These are phyloP conservation scores for Listrodromus nycthemerus DNA, from an alignment of 2,888 invertebrate species.

Conservation along the genomic window DNA sequence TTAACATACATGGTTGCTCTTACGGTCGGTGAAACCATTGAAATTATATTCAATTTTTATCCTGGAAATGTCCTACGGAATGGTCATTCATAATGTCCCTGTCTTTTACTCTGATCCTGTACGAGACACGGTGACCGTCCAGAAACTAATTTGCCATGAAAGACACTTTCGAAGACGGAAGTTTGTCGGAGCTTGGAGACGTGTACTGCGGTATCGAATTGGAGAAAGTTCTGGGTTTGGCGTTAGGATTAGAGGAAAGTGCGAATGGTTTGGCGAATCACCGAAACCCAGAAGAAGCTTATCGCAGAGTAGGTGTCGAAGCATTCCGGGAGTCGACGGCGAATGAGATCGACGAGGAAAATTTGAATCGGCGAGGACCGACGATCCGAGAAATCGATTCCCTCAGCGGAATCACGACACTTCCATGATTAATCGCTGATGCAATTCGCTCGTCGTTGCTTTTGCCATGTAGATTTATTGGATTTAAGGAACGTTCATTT, in stretches of 20 bases:
- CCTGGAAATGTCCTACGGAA: background rate
- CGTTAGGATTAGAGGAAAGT: background rate
- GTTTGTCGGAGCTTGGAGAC: background rate
- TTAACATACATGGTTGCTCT: background rate
- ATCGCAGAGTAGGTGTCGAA: background rate
- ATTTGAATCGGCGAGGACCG: background rate
- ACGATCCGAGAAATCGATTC: slow-evolving; percentile 18
- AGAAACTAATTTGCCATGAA: background rate
- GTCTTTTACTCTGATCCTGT: no score
- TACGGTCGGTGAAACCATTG: background rate
- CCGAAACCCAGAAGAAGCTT: background rate
- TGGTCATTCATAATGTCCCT: background rate
- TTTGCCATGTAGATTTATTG: background rate
- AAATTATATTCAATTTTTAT: background rate
- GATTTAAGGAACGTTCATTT: background rate
- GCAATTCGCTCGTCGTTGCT: background rate
- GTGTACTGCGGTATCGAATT: background rate
- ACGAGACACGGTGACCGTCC: background rate
- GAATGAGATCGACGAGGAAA: slow-evolving; percentile 25
- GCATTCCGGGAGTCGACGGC: background rate
- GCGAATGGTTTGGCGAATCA: background rate
- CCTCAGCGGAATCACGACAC: background rate
- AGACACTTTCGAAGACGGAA: background rate
- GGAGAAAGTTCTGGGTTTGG: background rate
- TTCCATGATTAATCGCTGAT: slow-evolving; percentile 3